Conservation (phyloP, 64 coral and sea anemone species). For the Montipora foliosa region DNA sequence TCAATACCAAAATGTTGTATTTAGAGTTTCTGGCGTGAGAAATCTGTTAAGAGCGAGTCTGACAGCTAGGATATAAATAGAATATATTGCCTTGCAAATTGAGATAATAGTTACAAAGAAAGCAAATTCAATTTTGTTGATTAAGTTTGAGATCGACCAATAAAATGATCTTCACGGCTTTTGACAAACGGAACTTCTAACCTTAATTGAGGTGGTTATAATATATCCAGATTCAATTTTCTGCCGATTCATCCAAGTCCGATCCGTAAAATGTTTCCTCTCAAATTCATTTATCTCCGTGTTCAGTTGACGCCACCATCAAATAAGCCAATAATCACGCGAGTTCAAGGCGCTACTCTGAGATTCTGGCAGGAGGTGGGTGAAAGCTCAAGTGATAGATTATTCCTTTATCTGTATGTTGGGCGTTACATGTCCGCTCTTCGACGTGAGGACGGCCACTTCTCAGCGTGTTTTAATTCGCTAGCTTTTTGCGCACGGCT, state of each 20-base stretch:
- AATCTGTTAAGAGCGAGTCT: no score
- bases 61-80: no score
- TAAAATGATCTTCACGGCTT: neutral
- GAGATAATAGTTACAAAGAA: neutral
- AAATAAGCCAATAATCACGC: no score
- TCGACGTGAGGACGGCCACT: neutral
- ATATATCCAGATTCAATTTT: neutral
- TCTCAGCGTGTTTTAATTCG: neutral
- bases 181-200: neutral
- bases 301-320: no score
- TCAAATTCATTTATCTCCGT: no score
- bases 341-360: neutral
- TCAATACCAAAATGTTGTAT: no score
- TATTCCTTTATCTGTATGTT: neutral
- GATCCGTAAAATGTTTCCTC: no score
- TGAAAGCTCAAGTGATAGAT: neutral
- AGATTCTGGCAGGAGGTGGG: neutral
- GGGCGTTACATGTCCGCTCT: neutral
- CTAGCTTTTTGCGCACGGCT: neutral
- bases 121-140: neutral
- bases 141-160: neutral
- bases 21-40: no score
- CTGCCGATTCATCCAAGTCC: no score
- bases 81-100: no score
- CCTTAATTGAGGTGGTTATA: neutral